A percentile compares a stretch with the other conserved stretches of the same genome.
These are phyloP conservation scores for Sitta carolinensis DNA, from an alignment of 2,797 vertebrate genomes.

Conservation along the genomic window DNA sequence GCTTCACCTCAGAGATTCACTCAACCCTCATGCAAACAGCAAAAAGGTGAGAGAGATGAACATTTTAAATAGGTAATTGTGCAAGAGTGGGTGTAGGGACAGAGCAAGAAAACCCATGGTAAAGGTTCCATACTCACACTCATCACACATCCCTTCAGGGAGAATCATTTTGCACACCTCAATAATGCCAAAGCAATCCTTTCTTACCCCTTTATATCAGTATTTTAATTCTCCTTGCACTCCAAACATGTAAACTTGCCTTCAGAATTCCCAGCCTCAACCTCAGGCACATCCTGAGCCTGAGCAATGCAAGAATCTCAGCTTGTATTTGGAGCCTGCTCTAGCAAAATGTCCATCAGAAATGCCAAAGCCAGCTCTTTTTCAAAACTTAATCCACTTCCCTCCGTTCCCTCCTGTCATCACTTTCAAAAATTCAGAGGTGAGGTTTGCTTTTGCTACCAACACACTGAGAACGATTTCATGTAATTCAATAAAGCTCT, in stretches of 20 bases:
- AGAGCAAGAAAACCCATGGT: background rate
- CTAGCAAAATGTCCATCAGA: background rate
- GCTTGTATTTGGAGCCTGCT: fast-evolving
- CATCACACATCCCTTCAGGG: background rate
- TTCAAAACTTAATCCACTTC: background rate
- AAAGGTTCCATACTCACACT: background rate
- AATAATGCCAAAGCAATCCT: background rate
- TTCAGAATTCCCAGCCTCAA: background rate
- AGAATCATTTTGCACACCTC: background rate
- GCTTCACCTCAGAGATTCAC: background rate
- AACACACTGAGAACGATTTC: background rate
- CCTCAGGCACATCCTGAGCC: background rate
- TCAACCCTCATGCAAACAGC: background rate
- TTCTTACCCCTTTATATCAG: background rate
- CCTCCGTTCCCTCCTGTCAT: background rate
- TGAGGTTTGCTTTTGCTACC: background rate
- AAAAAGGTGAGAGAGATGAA: background rate
- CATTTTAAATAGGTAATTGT: background rate
- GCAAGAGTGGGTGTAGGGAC: background rate
- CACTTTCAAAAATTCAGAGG: background rate
- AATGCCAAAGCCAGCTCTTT: background rate
- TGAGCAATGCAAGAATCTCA: background rate
- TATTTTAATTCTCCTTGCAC: background rate
- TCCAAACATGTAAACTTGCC: background rate
- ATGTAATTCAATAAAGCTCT: background rate